phyloP scores from a whole-genome alignment of 2,113 vertebrate genomes.

The Caranx melampygus region DNA sequence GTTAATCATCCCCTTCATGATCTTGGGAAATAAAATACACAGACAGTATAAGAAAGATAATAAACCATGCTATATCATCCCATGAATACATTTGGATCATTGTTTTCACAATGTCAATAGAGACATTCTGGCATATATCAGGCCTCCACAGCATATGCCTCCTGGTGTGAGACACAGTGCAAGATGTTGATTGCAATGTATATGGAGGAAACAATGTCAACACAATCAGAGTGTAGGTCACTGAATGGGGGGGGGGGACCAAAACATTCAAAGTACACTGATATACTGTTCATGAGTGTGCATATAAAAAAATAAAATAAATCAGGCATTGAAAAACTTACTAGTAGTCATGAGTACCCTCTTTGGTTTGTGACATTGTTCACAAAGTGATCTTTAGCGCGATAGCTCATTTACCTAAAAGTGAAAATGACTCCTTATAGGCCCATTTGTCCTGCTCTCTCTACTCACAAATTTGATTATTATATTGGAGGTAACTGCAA shows the following conservation, averaged over 20 bases:
- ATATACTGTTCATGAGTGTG: slow-evolving; percentile 59
- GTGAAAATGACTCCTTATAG: slow-evolving; percentile 26
- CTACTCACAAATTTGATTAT: slow-evolving; percentile 38
- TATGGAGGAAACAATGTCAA: slow-evolving; percentile 51
- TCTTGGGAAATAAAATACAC: slow-evolving; percentile 68
- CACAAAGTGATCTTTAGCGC: slow-evolving; percentile 45
- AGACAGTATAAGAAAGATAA: slow-evolving; percentile 72
- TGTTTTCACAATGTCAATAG: slow-evolving; percentile 57
- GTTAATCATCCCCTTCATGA: slow-evolving; percentile 58
- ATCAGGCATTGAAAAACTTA: slow-evolving; percentile 38
- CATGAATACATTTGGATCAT: slow-evolving; percentile 60
- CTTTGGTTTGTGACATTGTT: slow-evolving; percentile 77
- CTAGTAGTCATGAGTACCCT: slow-evolving; percentile 65
- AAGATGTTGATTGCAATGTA: slow-evolving; percentile 49
- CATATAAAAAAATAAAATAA: slow-evolving; percentile 32
- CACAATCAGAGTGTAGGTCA: slow-evolving; percentile 30
- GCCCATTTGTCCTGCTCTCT: slow-evolving; percentile 15
- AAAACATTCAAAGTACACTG: slow-evolving; percentile 53
- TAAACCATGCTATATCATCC: slow-evolving; percentile 76
- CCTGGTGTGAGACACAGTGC: slow-evolving; percentile 12
- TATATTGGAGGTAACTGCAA: slow-evolving; percentile 40
- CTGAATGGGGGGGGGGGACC: background rate
- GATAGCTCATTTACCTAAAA: slow-evolving; percentile 40
- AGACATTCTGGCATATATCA: slow-evolving; percentile 53
- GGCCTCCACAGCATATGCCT: slow-evolving; percentile 38